phyloP scores from a whole-genome alignment of 1,140 invertebrate genomes.

The Drosophila asahinai region DNA sequence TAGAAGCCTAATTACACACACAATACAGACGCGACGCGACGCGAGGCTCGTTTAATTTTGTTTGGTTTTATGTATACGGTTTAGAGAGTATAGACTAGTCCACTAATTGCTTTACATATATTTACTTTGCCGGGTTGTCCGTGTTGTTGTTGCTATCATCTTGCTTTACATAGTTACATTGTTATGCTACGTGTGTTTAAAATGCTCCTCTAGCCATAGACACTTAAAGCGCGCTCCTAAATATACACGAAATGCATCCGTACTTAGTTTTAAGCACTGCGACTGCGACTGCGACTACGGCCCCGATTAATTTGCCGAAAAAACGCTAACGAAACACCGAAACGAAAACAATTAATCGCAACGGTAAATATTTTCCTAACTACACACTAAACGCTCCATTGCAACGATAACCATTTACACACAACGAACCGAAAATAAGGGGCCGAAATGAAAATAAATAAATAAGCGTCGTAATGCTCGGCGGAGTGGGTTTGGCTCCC shows the following conservation, averaged over 20 bases:
- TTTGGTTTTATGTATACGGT: constrained; percentile 38
- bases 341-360: constrained; percentile 45
- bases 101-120: constrained; percentile 77
- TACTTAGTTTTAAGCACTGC: constrained; percentile 29
- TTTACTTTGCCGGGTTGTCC: constrained; percentile 69
- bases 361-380: constrained; percentile 75
- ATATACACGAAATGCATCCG: constrained; percentile 45
- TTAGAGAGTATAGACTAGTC: constrained; percentile 53
- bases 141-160: constrained; percentile 25
- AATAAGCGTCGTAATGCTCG: constrained; percentile 38
- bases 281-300: constrained; percentile 16
- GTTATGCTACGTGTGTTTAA: constrained; percentile 69
- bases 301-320: not conserved
- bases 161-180: constrained; percentile 71
- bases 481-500: constrained; percentile 4
- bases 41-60: constrained; percentile 19
- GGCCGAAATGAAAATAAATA: constrained; percentile 53
- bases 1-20: constrained; percentile 70
- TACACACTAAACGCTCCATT: constrained; percentile 66
- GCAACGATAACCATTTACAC: constrained; percentile 63
- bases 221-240: constrained; percentile 70
- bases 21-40: constrained; percentile 45
- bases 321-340: constrained; percentile 18
- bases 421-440: constrained; percentile 43
- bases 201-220: constrained; percentile 65